Percentiles rank a stretch among this genome's conserved stretches.
These are phyloP conservation scores for Balaeniceps rex DNA, from an alignment of 2,113 vertebrate species.

Conservation along the genomic window DNA sequence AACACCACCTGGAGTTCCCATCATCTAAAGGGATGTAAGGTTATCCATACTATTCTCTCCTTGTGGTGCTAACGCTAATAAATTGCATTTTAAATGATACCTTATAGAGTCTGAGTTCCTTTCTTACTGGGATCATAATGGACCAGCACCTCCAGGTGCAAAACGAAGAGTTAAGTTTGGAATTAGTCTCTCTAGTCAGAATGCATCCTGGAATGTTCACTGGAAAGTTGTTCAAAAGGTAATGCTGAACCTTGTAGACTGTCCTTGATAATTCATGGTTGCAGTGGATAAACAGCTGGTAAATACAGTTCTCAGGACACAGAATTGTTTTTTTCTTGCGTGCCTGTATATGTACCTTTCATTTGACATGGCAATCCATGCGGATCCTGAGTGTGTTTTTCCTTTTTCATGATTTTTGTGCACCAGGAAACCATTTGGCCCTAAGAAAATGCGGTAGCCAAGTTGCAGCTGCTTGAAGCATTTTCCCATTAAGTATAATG, in stretches of 20 bases:
- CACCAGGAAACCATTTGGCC: neutral
- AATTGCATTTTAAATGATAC: neutral
- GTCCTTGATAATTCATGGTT: neutral
- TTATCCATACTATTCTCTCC: neutral
- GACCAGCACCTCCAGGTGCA: neutral
- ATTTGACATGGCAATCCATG: neutral
- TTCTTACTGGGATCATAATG: neutral
- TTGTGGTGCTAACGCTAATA: neutral
- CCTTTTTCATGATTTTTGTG: neutral
- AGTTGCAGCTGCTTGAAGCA: neutral
- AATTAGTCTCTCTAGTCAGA: neutral
- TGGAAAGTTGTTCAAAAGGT: neutral
- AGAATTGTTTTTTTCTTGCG: neutral
- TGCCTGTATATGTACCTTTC: neutral
- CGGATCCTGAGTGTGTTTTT: neutral
- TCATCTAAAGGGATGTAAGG: neutral
- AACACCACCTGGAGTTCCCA: neutral
- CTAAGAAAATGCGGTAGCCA: neutral
- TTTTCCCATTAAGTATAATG: slow-evolving; percentile 14
- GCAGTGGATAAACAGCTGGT: neutral
- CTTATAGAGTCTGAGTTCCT: neutral
- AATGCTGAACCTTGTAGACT: neutral
- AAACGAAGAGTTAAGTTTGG: neutral
- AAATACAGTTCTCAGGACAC: neutral
- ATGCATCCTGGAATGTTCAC: neutral